phyloP scores from a whole-genome alignment of 2,888 invertebrate genomes.

The Frankliniella fusca region DNA sequence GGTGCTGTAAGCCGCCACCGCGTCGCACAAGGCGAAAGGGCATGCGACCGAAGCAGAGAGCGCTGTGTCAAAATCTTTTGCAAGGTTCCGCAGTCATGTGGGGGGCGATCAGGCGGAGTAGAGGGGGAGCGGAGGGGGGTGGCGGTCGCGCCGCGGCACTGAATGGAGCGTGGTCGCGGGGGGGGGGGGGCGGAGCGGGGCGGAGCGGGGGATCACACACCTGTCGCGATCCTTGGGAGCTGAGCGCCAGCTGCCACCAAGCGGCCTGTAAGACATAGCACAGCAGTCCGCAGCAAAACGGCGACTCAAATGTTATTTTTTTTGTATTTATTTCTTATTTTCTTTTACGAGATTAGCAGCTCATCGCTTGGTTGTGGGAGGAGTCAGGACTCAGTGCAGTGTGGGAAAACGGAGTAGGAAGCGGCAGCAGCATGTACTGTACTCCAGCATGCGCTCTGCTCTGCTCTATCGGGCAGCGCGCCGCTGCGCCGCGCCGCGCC shows the following conservation, averaged over 20 bases:
- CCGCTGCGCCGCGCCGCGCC: too few species aligned
- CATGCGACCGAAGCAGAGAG: too few species aligned
- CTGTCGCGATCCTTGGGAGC: conserved; percentile 15
- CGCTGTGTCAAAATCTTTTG: too few species aligned
- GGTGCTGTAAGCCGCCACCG: too few species aligned
- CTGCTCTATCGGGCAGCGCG: too few species aligned
- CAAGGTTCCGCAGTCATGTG: too few species aligned
- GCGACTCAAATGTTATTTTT: background rate
- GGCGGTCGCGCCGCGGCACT: background rate
- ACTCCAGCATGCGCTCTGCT: background rate
- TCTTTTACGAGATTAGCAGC: background rate
- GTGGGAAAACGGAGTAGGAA: too few species aligned
- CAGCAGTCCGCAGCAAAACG: background rate
- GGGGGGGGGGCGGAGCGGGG: background rate
- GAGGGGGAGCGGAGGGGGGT: background rate
- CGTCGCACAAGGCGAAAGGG: too few species aligned
- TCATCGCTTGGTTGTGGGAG: background rate
- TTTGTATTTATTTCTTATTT: background rate
- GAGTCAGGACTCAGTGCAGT: background rate
- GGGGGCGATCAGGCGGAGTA: too few species aligned
- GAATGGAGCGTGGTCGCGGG: background rate
- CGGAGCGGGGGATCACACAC: background rate
- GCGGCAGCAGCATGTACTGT: background rate
- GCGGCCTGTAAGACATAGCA: background rate
- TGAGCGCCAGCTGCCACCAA: background rate